These are phyloP conservation scores for Pachyseris speciosa DNA, from an alignment of 64 coral and sea anemone genomes.

Conservation along the genomic window DNA sequence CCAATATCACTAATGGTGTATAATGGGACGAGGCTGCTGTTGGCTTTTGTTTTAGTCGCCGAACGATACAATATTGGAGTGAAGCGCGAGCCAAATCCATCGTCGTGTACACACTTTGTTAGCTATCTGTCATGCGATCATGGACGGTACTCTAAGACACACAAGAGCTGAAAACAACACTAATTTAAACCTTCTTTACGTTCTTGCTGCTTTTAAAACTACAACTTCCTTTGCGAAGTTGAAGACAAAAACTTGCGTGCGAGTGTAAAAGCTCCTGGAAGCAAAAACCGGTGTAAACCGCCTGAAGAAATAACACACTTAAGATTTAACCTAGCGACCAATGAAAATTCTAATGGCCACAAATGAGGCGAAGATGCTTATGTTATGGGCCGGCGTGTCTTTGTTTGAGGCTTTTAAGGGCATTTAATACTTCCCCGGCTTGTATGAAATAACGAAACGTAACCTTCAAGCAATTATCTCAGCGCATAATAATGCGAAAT, in stretches of 20 bases:
- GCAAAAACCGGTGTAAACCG: background rate
- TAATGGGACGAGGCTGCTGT: background rate
- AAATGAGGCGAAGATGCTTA: background rate
- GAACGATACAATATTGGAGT: background rate
- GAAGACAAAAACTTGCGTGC: background rate
- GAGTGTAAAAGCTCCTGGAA: background rate
- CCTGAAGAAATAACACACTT: slow-evolving; percentile 16
- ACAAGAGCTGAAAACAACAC: background rate
- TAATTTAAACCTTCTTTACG: background rate
- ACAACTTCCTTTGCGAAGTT: background rate
- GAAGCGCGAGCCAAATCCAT: background rate
- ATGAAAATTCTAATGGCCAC: background rate
- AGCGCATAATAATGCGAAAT: background rate
- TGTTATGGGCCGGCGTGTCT: background rate
- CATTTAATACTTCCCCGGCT: background rate
- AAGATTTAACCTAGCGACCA: slow-evolving; percentile 9
- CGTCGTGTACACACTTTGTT: background rate
- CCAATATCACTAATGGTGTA: slow-evolving; percentile 25
- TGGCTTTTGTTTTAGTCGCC: background rate
- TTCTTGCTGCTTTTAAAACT: background rate
- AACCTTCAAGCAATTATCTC: background rate
- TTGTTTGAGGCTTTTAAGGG: background rate
- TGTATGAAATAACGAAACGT: background rate
- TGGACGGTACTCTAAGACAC: background rate
- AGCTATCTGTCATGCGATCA: background rate